Evolutionary conservation across 2,113 vertebrate species (phyloP), one percentile per base, ranked within the genome.

Genomic region (Tor tambroides): DNA sequence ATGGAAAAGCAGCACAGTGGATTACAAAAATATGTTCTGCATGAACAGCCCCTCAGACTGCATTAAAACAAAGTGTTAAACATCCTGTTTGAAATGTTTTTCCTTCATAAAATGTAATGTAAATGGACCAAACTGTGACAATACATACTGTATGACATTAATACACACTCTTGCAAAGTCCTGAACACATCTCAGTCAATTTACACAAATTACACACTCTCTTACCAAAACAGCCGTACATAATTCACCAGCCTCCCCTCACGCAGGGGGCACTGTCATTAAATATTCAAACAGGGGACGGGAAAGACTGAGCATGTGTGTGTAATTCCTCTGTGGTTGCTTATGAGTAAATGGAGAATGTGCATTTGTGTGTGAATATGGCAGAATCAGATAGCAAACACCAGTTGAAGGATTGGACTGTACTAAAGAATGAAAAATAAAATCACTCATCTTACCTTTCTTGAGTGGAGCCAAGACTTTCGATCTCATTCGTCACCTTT

Each of bases 401-500:
- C 72, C 30, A 41, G 30, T 38, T 72, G 32, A 72, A 71, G 19
- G 43, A 23, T 49, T 49, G 14, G 14, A 41, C 32, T 10, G 8
- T 17, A 19, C 30, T 19, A 74, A 74, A 74, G 43, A 78, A 32
- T 8, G 10, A 79, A 61, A 59, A 86, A 41, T 46, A 56, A 71
- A 35, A 61, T 9, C n/a, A 79, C 49, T 12, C 23, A 59, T 76
- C 95, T 95, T 92, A 99, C 98, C 97, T 96, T 91, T 99, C 98
- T 92, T 99, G 97, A 21, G 97, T 96, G 92, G 96, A 96, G 6
- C 97, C 98, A 93, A 99, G 95, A 94, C 92, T 98, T 91, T 99
- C 98, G 23, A 99, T 99, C 92, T 99, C 98, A 93, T 93, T 97
- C 38, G 97, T 97, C 86, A 99, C 98, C 85, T 99, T 98, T 93